Percentiles rank a stretch among this genome's conserved stretches.
Conservation (phyloP, 2,888 invertebrate species). For the Trissonchulus latispiculum region DNA sequence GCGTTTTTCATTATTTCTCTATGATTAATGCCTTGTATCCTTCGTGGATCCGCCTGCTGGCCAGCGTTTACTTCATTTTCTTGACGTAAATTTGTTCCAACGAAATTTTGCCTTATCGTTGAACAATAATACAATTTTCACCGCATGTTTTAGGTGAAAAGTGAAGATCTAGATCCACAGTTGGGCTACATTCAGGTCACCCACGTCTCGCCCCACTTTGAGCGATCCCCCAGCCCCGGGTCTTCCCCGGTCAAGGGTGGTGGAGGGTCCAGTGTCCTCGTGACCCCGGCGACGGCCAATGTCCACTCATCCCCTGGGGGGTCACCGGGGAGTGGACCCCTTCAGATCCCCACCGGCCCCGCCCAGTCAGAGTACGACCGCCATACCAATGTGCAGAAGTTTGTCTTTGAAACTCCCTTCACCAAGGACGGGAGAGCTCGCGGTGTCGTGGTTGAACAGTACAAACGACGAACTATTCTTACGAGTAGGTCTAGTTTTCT, state of each 20-base stretch:
- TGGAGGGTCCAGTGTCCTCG: background rate
- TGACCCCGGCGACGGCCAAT: background rate
- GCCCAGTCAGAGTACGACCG: slow-evolving; percentile 23
- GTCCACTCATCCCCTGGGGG: too few relatives aligned
- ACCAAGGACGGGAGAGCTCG: slow-evolving; percentile 62
- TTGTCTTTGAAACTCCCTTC: slow-evolving; percentile 90
- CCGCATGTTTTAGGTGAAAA: too few relatives aligned
- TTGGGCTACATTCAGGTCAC: slow-evolving; percentile 83
- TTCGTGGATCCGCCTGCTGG: too few relatives aligned
- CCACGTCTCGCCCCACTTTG: slow-evolving; percentile 76
- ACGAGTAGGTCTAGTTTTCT: slow-evolving; percentile 57
- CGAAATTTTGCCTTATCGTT: too few relatives aligned
- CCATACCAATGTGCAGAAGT: slow-evolving; percentile 46
- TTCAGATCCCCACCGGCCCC: background rate
- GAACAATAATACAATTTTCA: too few relatives aligned
- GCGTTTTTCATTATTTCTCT: too few relatives aligned
- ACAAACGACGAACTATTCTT: slow-evolving; percentile 77
- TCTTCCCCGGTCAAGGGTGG: background rate
- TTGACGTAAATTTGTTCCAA: too few relatives aligned
- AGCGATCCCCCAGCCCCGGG: slow-evolving; percentile 18
- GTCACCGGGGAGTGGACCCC: background rate
- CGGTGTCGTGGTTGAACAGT: slow-evolving; percentile 62
- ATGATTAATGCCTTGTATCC: too few relatives aligned
- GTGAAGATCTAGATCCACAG: background rate
- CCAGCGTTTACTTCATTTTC: too few relatives aligned